Evolutionary conservation across 2,888 invertebrate genomes (phyloP).

Genomic region (Conomelus anceps): DNA sequence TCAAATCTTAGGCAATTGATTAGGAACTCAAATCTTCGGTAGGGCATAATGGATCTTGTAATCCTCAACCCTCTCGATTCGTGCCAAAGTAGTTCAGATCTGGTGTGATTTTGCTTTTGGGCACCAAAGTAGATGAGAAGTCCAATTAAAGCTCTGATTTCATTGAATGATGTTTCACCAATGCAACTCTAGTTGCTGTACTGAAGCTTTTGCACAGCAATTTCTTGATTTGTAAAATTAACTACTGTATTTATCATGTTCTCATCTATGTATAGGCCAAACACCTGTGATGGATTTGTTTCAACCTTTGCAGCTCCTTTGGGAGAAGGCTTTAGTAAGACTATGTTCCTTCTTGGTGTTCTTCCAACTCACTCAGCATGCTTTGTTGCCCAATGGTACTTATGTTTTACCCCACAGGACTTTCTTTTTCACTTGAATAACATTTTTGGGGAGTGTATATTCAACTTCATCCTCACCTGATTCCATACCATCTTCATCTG

Average conservation of each 20-base stretch:
- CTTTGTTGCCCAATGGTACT: conserved; percentile 11
- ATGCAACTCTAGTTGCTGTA: conserved; percentile 5
- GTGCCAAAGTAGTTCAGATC: neutral
- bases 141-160: neutral
- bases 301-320: neutral
- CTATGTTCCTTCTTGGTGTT: conserved; percentile 8
- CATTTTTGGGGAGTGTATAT: no score
- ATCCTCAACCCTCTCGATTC: neutral
- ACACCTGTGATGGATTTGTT: neutral
- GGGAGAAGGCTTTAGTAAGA: neutral
- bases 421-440: neutral
- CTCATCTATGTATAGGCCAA: conserved; percentile 2
- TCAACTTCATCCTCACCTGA: no score
- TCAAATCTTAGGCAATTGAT: conserved; percentile 1
- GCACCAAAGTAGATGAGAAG: conserved; percentile 1
- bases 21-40: conserved; percentile 6
- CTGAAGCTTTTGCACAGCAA: neutral
- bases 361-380: neutral
- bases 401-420: neutral
- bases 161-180: neutral
- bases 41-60: conserved; percentile 6
- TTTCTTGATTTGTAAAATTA: conserved; percentile 7
- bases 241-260: conserved; percentile 4
- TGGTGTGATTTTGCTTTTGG: neutral
- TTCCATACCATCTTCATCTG: no score